Evolutionary conservation across 23 tunicate genomes (phyloP), one percentile per base, ranked within the genome.

Genomic region (Trididemnum nubilum): DNA sequence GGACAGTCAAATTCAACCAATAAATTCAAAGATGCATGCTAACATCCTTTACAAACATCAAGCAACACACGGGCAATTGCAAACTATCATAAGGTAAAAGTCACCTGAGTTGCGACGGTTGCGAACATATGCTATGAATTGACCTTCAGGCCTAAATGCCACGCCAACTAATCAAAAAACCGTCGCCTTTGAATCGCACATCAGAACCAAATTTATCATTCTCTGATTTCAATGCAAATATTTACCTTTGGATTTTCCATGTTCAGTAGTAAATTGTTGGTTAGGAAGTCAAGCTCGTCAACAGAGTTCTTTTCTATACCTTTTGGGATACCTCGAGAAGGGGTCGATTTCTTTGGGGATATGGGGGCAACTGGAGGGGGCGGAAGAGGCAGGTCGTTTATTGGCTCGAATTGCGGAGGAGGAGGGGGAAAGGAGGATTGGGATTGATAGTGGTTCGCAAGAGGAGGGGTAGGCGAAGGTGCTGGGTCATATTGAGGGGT

Each of bases 161-260:
- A n/a, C n/a, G n/a, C n/a, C n/a, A n/a, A n/a, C n/a, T n/a, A n/a
- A n/a, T n/a, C n/a, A n/a, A n/a, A n/a, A n/a, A n/a, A n/a, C n/a
- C n/a, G n/a, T n/a, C n/a, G n/a, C n/a, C n/a, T n/a, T n/a, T n/a
- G n/a, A n/a, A n/a, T n/a, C n/a, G n/a, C n/a, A n/a, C n/a, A n/a
- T n/a, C n/a, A n/a, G n/a, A n/a, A n/a, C n/a, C n/a, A n/a, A n/a
- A n/a, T n/a, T n/a, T n/a, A n/a, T n/a, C n/a, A n/a, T n/a, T n/a
- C n/a, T n/a, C n/a, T n/a, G n/a, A n/a, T n/a, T n/a, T n/a, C n/a
- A n/a, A n/a, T n/a, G n/a, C n/a, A n/a, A n/a, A n/a, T n/a, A 61
- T 34, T 18, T 75, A 93, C 98, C 86, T 64, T 72, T 18, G 98
- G 98, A 54, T 84, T 93, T 29, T 87, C 87, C 89, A 93, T 78